These are phyloP conservation scores for Macrotrachela quadricornifera DNA, from an alignment of 1,140 invertebrate genomes.

Conservation along the genomic window DNA sequence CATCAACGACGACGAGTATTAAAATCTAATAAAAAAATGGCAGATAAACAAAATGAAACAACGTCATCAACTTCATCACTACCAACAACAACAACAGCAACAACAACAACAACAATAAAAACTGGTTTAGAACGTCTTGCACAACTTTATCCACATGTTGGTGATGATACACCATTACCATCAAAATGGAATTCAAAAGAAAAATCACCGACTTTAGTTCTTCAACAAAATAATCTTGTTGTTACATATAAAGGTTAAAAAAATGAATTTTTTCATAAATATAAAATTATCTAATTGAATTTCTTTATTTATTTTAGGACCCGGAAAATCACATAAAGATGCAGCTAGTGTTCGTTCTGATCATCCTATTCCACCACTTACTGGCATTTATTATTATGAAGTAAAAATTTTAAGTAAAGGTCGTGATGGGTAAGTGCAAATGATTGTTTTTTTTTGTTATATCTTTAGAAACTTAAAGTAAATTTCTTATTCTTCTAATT, in stretches of 20 bases:
- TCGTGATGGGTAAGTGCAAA: slow-evolving; percentile 49
- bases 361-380: slow-evolving; percentile 81
- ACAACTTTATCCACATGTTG: slow-evolving; percentile 71
- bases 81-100: too few species aligned
- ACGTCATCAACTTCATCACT: too few species aligned
- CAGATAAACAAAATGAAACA: too few species aligned
- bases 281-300: too few species aligned
- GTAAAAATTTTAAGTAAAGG: slow-evolving; percentile 95
- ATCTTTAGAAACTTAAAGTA: too few species aligned
- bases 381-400: slow-evolving; percentile 97
- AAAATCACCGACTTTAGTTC: slow-evolving; percentile 82
- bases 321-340: slow-evolving; percentile 42
- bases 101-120: too few species aligned
- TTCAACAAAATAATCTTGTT: slow-evolving; percentile 89
- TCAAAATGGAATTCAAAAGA: slow-evolving; percentile 89
- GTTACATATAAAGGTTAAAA: slow-evolving; percentile 98
- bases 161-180: slow-evolving; percentile 83
- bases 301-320: too few species aligned
- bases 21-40: too few species aligned
- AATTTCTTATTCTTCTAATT: too few species aligned
- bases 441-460: too few species aligned
- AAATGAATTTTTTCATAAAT: too few species aligned
- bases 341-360: slow-evolving; percentile 87
- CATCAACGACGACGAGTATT: too few species aligned
- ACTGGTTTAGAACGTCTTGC: background rate